Base-by-base conservation (phyloP, 1,140 invertebrate species). In the Elysia chlorotica region DNA sequence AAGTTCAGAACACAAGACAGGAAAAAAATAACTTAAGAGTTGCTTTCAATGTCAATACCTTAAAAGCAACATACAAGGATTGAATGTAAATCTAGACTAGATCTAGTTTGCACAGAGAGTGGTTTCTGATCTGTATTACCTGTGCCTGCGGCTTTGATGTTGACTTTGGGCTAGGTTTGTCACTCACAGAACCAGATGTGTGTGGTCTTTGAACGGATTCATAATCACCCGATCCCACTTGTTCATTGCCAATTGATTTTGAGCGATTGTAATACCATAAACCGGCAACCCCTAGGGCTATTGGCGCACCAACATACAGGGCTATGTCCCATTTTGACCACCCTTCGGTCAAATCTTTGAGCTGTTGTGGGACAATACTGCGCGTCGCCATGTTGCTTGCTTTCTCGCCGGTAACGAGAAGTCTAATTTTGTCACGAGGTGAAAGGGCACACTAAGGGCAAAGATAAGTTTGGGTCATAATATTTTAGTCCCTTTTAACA, bases 301-400 rank as follows among this genome's bases (percentile, higher is more conserved):
- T 90, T 75, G 93, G 93, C 75, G 93, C 92, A 74, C 94, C 94
- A 56, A 96, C 88, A 41, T 92, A 90, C 36, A 95, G 86, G 68
- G 93, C 93, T 68, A 94, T 88, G 88, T 93, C 91, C 92, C 92
- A 93, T 87, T 91, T 91, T 63, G 90, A 88, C 81, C 90, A 82
- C 10, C 81, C 80, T 73, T 82, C 79, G 10, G 73, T 63, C 36
- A 74, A 65, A 37, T 75, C 71, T 30, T 72, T 57, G 56, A 78
- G 67, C 67, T 71, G 63, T 65, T 74, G 62, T 54, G 56, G 69
- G 68, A 72, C 35, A 19, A 66, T 74, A 38, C 48, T 36, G 53
- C 56, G 57, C 17, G 78, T 65, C 78, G 78, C 78, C 79, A 79
- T 81, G 74, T 74, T 77, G 62, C 38, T 66, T 31, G 54, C 23